These are phyloP conservation scores for Probosciger aterrimus DNA, from an alignment of 2,113 vertebrate genomes.

Conservation along the genomic window DNA sequence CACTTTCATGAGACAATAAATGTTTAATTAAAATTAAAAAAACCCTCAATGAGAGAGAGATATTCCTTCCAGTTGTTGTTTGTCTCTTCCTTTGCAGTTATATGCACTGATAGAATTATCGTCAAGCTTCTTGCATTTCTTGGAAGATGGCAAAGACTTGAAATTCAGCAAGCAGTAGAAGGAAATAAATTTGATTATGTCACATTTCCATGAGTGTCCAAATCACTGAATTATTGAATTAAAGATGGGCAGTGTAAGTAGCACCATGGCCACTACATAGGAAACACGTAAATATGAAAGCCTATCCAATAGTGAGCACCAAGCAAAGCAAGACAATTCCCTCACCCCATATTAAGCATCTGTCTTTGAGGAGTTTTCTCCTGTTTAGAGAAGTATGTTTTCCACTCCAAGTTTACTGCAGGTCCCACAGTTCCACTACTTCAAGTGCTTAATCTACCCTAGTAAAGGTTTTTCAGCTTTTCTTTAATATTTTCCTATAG, in stretches of 20 bases:
- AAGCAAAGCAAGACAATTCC: background rate
- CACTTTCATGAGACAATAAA: background rate
- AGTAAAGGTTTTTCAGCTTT: background rate
- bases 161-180: background rate
- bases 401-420: background rate
- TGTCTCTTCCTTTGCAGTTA: background rate
- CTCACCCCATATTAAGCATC: background rate
- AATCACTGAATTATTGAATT: background rate
- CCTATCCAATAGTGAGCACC: background rate
- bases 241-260: background rate
- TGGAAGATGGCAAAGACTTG: background rate
- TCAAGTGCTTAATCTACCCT: background rate
- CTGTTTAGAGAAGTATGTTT: background rate
- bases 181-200: background rate
- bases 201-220: rapidly evolving
- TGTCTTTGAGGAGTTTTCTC: background rate
- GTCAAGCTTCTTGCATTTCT: background rate
- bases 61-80: background rate
- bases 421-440: background rate
- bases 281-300: background rate
- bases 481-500: background rate
- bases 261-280: background rate
- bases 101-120: background rate
- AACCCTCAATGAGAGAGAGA: background rate
- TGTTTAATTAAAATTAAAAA: background rate